These are phyloP conservation scores for Malachius bipustulatus DNA, from an alignment of 2,888 invertebrate genomes.

Conservation along the genomic window DNA sequence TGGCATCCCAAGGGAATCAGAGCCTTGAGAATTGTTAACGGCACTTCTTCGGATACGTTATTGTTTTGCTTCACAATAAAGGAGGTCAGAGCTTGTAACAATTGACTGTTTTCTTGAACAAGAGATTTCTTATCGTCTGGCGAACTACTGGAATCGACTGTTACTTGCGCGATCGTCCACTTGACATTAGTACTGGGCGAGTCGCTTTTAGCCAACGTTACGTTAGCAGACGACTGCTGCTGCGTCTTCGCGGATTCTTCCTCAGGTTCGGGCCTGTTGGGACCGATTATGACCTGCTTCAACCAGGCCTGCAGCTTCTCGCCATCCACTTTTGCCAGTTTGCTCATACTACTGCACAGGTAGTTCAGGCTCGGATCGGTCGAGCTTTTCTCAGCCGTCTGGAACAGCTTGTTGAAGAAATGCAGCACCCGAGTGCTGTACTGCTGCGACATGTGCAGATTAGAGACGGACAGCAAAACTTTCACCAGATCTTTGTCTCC, in stretches of 20 bases:
- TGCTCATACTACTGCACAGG: conserved; percentile 54
- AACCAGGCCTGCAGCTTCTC: conserved; percentile 53
- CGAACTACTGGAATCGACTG: conserved; percentile 7
- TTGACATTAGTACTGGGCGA: conserved; percentile 28
- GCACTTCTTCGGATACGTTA: conserved; percentile 47
- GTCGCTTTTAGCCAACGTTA: conserved; percentile 34
- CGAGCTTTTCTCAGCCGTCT: conserved; percentile 48
- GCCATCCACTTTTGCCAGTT: conserved; percentile 51
- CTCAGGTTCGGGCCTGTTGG: conserved; percentile 26
- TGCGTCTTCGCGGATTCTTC: conserved; percentile 38
- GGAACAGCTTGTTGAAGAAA: conserved; percentile 65
- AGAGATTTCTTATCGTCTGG: conserved; percentile 38
- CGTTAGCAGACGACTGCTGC: conserved; percentile 42
- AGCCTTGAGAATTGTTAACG: conserved; percentile 54
- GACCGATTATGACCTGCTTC: conserved; percentile 52
- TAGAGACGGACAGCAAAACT: conserved; percentile 69
- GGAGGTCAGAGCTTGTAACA: conserved; percentile 57
- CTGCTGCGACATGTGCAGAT: conserved; percentile 54
- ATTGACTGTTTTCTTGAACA: conserved; percentile 55
- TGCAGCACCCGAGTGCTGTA: conserved; percentile 69
- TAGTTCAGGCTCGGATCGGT: conserved; percentile 52
- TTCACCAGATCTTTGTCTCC: conserved; percentile 61
- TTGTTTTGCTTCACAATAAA: conserved; percentile 60
- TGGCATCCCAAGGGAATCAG: conserved; percentile 62
- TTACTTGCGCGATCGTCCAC: conserved; percentile 1